Evolutionary conservation across 2,888 invertebrate species (phyloP), one percentile per base, ranked within the genome.

Genomic region (Myopa testacea): DNA sequence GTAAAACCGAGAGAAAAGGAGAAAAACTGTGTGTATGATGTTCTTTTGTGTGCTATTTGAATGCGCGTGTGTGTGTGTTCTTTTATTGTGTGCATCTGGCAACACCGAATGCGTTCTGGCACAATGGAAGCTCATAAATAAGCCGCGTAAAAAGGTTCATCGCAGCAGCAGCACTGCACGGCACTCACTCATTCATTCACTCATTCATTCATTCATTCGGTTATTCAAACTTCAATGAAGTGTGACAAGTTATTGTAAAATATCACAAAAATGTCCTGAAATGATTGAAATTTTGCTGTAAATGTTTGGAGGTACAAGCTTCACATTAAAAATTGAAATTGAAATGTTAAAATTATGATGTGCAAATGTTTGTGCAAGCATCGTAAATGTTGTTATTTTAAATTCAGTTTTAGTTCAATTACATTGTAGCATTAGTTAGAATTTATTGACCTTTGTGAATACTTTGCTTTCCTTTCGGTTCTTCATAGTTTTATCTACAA

Each of bases 41-140:
- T 62, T 12, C 26, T 62, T 62, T 62, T 62, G 62, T 12, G 62
- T 26, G 26, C 26, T 26, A 26, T 63, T 63, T 63, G 7, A 37
- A 14, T 65, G 34, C 34, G 37, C 4, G 4, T 34, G 14, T 65
- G 16, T 71, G 52, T 63, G 63, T 52, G 62, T 40, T 60, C n/a
- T 58, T 60, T 73, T 45, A 26, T 62, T 75, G 75, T 75, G 55
- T 75, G 60, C 75, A 19, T 26, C 58, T 75, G 68, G 67, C 68
- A 68, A 68, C 75, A 68, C 58, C 19, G 65, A 14, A 26, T 26
- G 58, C 45, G 58, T 45, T 37, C 60, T 58, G 58, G 58, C 58
- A 69, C 75, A 75, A 75, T 75, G 55, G 58, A 75, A 40, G 34
- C 60, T 40, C 75, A 68, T 75, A 75, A 75, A 75, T 68, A 75